These are phyloP conservation scores for Melanerpes formicivorus DNA, from an alignment of 2,113 vertebrate species.

Conservation along the genomic window DNA sequence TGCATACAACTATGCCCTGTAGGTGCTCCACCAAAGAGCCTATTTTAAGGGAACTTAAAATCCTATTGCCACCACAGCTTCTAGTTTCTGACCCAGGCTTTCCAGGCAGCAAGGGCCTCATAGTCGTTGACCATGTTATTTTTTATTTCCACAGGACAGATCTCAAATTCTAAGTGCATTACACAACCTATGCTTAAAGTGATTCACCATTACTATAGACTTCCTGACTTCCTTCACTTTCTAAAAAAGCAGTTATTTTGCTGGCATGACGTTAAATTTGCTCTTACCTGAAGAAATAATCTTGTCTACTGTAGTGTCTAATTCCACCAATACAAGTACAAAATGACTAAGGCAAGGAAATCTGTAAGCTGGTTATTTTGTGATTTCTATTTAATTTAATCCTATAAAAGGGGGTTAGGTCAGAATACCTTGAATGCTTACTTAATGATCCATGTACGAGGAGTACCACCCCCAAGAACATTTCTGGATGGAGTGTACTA, in stretches of 20 bases:
- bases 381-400: constrained; percentile 17
- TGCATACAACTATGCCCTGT: not conserved
- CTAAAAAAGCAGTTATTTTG: constrained; percentile 21
- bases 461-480: not conserved
- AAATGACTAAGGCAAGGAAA: not conserved
- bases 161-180: not conserved
- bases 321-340: not conserved
- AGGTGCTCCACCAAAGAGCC: not conserved
- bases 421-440: not conserved
- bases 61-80: not conserved
- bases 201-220: not conserved
- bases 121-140: not conserved
- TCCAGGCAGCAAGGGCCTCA: not conserved
- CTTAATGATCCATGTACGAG: not conserved
- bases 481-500: not conserved
- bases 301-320: not conserved
- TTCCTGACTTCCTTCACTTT: not conserved
- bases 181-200: not conserved
- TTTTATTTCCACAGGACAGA: not conserved
- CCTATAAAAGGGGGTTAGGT: not conserved
- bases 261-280: not conserved
- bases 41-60: not conserved
- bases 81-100: not conserved
- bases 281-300: not conserved
- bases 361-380: constrained; percentile 13